A percentile compares a stretch with the other conserved stretches of the same genome.
Evolutionary conservation across 2,888 invertebrate species (phyloP).

Genomic region (Lamellibrachia columna): DNA sequence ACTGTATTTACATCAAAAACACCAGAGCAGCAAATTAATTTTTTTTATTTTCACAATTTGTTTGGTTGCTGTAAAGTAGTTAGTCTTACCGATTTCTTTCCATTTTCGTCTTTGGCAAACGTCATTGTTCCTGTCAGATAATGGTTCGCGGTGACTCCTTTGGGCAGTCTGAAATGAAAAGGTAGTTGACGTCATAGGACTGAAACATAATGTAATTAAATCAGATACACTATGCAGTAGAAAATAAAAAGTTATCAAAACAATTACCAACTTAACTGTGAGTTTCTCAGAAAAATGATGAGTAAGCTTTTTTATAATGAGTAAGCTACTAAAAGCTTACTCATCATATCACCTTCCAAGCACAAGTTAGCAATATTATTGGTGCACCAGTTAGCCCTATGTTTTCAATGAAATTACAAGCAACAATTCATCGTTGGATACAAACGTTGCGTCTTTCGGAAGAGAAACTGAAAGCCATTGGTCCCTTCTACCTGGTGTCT

Average conservation of each 20-base stretch:
- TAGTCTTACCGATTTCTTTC: slow-evolving; percentile 75
- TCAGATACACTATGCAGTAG: neutral
- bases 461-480: no score
- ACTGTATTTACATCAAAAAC: neutral
- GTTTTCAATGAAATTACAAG: no score
- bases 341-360: no score
- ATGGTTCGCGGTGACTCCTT: slow-evolving; percentile 70
- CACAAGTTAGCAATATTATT: no score
- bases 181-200: neutral
- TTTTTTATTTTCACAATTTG: neutral
- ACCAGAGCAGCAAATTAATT: neutral
- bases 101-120: slow-evolving; percentile 85
- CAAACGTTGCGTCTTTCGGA: no score
- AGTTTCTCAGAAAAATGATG: no score
- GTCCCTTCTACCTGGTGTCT: no score
- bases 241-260: neutral
- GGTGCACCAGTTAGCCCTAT: no score
- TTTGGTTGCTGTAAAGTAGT: neutral
- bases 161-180: slow-evolving; percentile 52
- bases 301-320: no score
- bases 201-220: neutral
- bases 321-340: no score
- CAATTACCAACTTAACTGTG: neutral
- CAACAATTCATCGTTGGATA: no score
- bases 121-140: slow-evolving; percentile 82